These are phyloP conservation scores for Dermatemys mawii DNA, from an alignment of 2,113 vertebrate species.

Conservation along the genomic window DNA sequence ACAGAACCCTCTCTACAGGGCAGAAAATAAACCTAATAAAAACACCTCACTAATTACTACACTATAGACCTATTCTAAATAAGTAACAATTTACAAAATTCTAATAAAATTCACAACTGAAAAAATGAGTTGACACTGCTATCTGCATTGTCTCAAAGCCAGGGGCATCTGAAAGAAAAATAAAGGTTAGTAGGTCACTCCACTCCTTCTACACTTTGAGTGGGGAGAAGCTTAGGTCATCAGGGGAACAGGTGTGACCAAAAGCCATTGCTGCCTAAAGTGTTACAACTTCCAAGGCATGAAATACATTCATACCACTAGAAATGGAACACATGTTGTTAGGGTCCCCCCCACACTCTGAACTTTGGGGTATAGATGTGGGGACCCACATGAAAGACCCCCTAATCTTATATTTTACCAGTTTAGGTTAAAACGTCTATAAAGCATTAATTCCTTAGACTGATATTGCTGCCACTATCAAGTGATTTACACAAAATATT, in stretches of 20 bases:
- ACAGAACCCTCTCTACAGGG: background rate
- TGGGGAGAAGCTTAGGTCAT: background rate
- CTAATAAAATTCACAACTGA: background rate
- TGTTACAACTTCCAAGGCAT: background rate
- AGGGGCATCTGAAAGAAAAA: background rate
- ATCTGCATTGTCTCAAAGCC: background rate
- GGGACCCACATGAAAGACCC: no score
- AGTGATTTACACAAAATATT: no score
- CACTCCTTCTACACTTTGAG: background rate
- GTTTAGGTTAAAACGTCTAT: no score
- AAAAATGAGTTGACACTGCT: background rate
- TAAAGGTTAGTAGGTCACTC: background rate
- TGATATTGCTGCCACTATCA: no score
- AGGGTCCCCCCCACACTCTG: no score
- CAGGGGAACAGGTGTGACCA: background rate
- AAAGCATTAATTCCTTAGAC: no score
- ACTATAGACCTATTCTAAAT: no score
- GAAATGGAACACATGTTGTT: background rate
- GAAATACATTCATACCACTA: background rate
- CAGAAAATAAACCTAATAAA: background rate
- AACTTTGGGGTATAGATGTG: no score
- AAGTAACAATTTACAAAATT: background rate
- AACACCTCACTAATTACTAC: background rate
- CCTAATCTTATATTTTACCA: no score
- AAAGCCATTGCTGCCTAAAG: background rate